A percentile compares a stretch with the other conserved stretches of the same genome.
phyloP scores from a whole-genome alignment of 1,140 invertebrate species.

The Dendroctonus valens region DNA sequence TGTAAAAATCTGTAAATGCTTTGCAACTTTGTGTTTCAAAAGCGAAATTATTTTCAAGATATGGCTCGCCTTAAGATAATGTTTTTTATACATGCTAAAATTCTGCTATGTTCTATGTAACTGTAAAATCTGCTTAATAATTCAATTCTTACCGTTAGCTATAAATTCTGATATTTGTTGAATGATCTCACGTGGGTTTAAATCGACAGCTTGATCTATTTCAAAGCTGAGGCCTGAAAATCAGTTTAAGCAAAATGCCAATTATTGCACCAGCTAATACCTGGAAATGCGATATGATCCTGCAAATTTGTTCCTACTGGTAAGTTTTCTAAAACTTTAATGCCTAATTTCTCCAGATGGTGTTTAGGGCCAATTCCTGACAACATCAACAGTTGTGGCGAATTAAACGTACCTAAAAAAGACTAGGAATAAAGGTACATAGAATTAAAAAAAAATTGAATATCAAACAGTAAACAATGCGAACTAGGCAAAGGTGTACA shows the following conservation, averaged over 20 bases:
- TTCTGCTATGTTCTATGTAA: no score
- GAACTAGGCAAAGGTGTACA: no score
- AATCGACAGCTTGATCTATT: constrained; percentile 54
- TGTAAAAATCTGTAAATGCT: no score
- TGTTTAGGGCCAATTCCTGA: constrained; percentile 60
- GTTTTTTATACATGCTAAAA: no score
- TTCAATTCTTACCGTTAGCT: background rate
- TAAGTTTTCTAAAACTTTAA: constrained; percentile 63
- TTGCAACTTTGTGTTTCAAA: no score
- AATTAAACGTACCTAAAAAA: constrained; percentile 55
- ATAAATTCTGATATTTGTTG: constrained; percentile 1
- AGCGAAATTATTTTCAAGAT: no score
- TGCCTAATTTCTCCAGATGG: constrained; percentile 60
- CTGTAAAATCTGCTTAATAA: background rate
- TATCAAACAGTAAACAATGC: no score
- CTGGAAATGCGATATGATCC: constrained; percentile 72
- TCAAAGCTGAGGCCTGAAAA: constrained; percentile 78
- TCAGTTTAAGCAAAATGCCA: constrained; percentile 77
- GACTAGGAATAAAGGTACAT: constrained; percentile 55
- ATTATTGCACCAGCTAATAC: constrained; percentile 57
- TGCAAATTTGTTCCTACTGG: constrained; percentile 69
- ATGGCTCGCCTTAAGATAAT: no score
- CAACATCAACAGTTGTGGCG: constrained; percentile 59
- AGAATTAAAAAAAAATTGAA: no score
- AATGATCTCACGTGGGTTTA: background rate